Base-by-base conservation (phyloP, 1,140 invertebrate species). In the Holotrichia oblita region DNA sequence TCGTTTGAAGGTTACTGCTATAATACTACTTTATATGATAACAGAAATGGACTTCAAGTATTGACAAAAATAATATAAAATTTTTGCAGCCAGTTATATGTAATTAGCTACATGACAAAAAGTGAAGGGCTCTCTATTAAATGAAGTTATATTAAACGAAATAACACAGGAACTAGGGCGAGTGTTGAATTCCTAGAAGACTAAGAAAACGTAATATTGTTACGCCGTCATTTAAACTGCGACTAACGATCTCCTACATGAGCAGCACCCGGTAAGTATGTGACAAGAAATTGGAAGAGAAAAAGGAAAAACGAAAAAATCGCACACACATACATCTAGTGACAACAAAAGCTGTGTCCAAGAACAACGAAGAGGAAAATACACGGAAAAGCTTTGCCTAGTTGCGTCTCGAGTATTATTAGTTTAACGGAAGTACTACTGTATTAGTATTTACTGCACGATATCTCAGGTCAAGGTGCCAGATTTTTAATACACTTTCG, bases 111-210 rank as follows among this genome's bases (percentile, higher is more conserved):
- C 48, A 55, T 17, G 17, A 55, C 6, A 55, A 55, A 17, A 55
- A 17, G 48, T 17, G 3, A 48, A 9, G 12, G 48, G 14, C 2
- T 55, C 14, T 17, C 12, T 17, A 6, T 55, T 55, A 2, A 17
- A 55, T 55, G 48, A 55, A 55, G 48, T 17, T 55, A 55, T 55
- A 55, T 55, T 55, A 55, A 55, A 55, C 48, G 48, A n/a, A 55
- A 55, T n/a, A 55, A 55, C 48, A n/a, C 48, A n/a, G 48, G 6
- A 55, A 55, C 6, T 55, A 55, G 2, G 48, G 17, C 12, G 6
- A n/a, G 3, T 14, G 27, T 34, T 17, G 48, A 55, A 2, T n/a
- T 34, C 27, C 27, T n/a, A 6, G 48, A 17, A 55, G 6, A 55
- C 48, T 6, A 55, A 14, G 48, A 55, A 55, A 55, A 55, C n/a